Base-by-base conservation (phyloP, 2,113 vertebrate genomes). In the Chloropsis cyanopogon region DNA sequence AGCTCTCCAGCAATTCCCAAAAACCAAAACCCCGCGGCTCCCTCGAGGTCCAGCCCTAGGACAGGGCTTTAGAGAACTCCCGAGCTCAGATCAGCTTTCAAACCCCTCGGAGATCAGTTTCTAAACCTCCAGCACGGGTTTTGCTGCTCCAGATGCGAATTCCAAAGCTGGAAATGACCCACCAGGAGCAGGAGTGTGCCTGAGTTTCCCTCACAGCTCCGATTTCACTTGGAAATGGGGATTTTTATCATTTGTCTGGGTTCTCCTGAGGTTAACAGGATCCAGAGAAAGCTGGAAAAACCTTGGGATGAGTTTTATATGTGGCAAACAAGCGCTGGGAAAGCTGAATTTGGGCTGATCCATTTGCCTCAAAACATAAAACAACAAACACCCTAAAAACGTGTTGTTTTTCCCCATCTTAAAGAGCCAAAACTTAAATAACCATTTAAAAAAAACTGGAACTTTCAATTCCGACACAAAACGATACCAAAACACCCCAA, bases 391-490 rank as follows among this genome's bases (percentile, higher is more conserved):
- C n/a, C 47, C 47, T 22, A 5, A 66, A 77, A 88, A n/a, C 3
- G 4, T 20, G 7, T 0, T 26, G 0, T 10, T 1, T 11, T n/a
- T 57, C 4, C 37, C 12, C 7, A 7, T 33, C 13, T 25, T 41
- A 14, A 65, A 65, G 41, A 41, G 41, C 41, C 41, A 41, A 41
- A 41, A 41, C 37, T 37, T 37, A 37, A 37, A 37, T 37, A 24
- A 7, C 4, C 1, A 20, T n/a, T 61, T 15, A 4, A 3, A 49
- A n/a, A 49, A 28, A 65, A 14, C 35, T 31, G 21, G 4, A 23
- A 4, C 6, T 18, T 57, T 41, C 37, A 4, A 4, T 44, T 37
- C 54, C 59, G 25, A 12, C 46, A 20, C 29, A 39, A 13, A 85
- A n/a, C 0, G 6, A 4, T 7, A 24, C 23, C 6, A 12, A 16